Conservation (phyloP, 2,113 vertebrate genomes). For the Lanius collurio region DNA sequence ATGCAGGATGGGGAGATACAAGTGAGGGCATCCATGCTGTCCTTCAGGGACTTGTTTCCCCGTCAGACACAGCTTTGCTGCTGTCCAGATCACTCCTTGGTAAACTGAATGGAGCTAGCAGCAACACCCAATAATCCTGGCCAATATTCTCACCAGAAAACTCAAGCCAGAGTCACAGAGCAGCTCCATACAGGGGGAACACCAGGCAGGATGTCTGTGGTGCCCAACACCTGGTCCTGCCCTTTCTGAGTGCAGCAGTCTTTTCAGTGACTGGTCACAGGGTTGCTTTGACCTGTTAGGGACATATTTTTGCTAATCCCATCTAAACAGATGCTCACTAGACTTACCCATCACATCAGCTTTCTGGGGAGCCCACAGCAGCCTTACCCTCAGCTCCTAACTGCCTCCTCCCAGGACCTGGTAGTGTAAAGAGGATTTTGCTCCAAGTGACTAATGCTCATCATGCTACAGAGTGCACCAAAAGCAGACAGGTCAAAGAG, state of each 20-base stretch:
- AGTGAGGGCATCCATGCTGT: rapidly evolving
- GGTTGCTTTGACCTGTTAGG: neutral
- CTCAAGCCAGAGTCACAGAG: neutral
- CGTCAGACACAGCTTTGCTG: neutral
- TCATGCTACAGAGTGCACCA: neutral
- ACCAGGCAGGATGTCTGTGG: rapidly evolving
- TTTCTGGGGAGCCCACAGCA: neutral
- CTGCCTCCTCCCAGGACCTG: neutral
- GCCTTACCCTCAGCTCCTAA: neutral
- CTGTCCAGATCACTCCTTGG: neutral
- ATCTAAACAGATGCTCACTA: neutral
- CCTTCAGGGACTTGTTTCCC: neutral
- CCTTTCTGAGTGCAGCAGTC: neutral
- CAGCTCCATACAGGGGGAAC: neutral
- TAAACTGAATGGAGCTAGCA: neutral
- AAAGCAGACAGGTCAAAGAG: neutral
- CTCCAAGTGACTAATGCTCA: neutral
- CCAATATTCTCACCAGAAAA: neutral
- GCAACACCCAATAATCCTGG: neutral
- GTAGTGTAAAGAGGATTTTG: neutral
- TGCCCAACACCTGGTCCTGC: neutral
- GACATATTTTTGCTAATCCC: neutral
- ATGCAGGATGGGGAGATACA: neutral
- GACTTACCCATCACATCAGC: neutral
- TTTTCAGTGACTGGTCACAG: neutral